Evolutionary conservation across 2,888 invertebrate genomes (phyloP).

Genomic region (Chironomus tentans): DNA sequence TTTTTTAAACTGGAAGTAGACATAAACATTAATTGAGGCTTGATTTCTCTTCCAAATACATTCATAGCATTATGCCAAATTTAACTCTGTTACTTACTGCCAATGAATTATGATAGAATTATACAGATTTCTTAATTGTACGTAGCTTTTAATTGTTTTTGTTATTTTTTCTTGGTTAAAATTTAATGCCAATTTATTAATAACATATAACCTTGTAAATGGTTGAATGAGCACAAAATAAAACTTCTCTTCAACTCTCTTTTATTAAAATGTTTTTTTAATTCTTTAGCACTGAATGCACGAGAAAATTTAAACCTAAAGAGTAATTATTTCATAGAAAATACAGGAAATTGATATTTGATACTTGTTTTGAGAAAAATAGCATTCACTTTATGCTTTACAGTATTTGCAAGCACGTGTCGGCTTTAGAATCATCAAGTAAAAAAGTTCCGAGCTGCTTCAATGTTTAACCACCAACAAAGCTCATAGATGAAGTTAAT

Average conservation of each 20-base stretch:
- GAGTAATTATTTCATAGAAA: not conserved
- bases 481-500: too few relatives aligned
- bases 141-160: not conserved
- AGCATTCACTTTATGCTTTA: too few relatives aligned
- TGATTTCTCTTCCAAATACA: too few relatives aligned
- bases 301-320: not conserved
- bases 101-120: not conserved
- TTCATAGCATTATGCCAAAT: not conserved
- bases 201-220: not conserved
- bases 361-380: too few relatives aligned
- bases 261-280: not conserved
- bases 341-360: not conserved
- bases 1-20: too few relatives aligned
- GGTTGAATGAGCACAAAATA: not conserved
- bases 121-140: not conserved
- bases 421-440: too few relatives aligned
- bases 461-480: too few relatives aligned
- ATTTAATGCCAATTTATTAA: constrained; percentile 3
- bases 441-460: too few relatives aligned
- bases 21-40: too few relatives aligned
- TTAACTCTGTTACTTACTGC: not conserved
- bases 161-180: not conserved
- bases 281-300: not conserved
- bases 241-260: not conserved
- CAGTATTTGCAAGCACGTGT: too few relatives aligned